Conservation (phyloP, 2,113 vertebrate genomes). For the Phrynocephalus versicolor region DNA sequence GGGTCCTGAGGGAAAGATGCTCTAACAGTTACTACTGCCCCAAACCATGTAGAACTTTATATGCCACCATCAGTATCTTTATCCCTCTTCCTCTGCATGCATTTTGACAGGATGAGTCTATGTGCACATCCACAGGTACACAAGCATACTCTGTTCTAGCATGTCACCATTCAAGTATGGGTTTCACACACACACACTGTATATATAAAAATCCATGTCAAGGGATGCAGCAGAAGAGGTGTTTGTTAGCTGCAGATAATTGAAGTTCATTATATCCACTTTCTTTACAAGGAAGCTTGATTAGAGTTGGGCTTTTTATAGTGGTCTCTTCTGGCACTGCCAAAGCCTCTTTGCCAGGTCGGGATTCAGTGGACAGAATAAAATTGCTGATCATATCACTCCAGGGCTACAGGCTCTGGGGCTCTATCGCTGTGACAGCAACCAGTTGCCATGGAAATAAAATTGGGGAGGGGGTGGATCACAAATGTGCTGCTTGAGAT, state of each 20-base stretch:
- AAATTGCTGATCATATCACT: slow-evolving; percentile 66
- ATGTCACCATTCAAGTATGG: slow-evolving; percentile 8
- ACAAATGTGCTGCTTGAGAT: slow-evolving; percentile 56
- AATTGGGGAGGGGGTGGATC: slow-evolving; percentile 60
- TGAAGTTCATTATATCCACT: slow-evolving; percentile 40
- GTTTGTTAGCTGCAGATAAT: slow-evolving; percentile 44
- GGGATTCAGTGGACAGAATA: slow-evolving; percentile 42
- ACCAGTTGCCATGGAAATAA: slow-evolving; percentile 73
- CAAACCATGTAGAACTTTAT: background rate
- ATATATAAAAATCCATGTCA: background rate
- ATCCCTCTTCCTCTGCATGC: no score
- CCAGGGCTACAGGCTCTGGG: slow-evolving; percentile 11
- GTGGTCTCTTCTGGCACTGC: slow-evolving; percentile 35
- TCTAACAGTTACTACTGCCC: slow-evolving; percentile 38
- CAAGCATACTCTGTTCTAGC: background rate
- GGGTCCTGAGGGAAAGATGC: background rate
- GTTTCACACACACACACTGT: background rate
- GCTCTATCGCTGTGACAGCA: slow-evolving; percentile 49
- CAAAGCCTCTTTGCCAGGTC: slow-evolving; percentile 42
- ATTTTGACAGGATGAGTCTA: slow-evolving; percentile 21
- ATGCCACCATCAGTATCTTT: slow-evolving; percentile 1
- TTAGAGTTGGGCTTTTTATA: slow-evolving; percentile 14
- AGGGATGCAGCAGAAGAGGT: slow-evolving; percentile 30
- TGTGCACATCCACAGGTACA: background rate
- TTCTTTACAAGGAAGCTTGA: slow-evolving; percentile 45